Percentiles rank a stretch among this genome's conserved stretches.
Evolutionary conservation across 2,797 vertebrate genomes (phyloP).

Genomic region (Poeciliopsis turneri): DNA sequence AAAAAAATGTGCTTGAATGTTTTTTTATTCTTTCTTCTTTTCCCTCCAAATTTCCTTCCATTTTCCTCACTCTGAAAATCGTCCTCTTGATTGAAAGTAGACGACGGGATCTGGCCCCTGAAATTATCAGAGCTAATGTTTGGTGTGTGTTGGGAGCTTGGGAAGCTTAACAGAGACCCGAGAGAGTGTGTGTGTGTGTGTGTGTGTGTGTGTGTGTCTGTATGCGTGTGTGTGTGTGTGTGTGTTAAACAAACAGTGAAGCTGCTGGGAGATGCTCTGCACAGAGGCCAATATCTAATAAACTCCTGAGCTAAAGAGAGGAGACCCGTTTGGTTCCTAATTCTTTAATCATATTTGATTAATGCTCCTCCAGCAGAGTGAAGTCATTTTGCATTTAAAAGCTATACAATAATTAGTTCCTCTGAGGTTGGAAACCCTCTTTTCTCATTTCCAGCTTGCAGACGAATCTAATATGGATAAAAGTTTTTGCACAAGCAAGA

Average conservation of each 20-base stretch:
- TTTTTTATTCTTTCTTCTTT: constrained; percentile 70
- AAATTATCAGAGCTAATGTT: constrained; percentile 54
- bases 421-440: constrained; percentile 77
- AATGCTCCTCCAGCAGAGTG: constrained; percentile 64
- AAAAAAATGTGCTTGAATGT: constrained; percentile 79
- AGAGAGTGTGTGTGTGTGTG: constrained; percentile 10
- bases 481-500: constrained; percentile 66
- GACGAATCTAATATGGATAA: constrained; percentile 63
- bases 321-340: constrained; percentile 59
- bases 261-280: constrained; percentile 41
- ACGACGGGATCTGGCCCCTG: constrained; percentile 53
- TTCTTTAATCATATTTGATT: constrained; percentile 82
- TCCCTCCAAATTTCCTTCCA: constrained; percentile 79
- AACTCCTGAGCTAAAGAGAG: constrained; percentile 49
- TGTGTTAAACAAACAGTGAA: constrained; percentile 41
- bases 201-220: too few relatives aligned
- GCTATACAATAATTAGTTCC: constrained; percentile 82
- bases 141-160: constrained; percentile 71
- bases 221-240: neutral
- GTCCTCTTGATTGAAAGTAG: constrained; percentile 42
- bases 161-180: constrained; percentile 46
- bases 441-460: constrained; percentile 62
- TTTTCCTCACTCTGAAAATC: constrained; percentile 57
- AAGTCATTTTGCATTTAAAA: constrained; percentile 75
- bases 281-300: constrained; percentile 46